These are phyloP conservation scores for Callaeas wilsoni DNA, from an alignment of 2,113 vertebrate species.

Conservation along the genomic window DNA sequence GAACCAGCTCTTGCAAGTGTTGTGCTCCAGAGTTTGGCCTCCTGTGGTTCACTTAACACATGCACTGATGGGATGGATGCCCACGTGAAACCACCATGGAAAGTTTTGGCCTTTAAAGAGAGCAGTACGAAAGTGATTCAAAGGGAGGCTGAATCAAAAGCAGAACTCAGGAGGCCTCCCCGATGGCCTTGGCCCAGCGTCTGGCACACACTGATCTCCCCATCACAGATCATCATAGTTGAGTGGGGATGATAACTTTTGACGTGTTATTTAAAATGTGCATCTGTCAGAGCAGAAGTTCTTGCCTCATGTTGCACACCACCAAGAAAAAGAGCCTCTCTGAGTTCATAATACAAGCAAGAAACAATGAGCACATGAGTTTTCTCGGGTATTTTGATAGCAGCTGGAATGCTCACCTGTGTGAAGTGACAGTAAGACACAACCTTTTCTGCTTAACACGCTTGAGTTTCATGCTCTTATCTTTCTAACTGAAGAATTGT, in stretches of 20 bases:
- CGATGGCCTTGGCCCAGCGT: rapidly evolving
- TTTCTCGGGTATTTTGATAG: not conserved
- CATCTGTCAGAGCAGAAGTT: not conserved
- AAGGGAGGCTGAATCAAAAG: not conserved
- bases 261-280: not conserved
- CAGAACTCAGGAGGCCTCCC: not conserved
- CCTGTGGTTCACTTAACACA: not conserved
- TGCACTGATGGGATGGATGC: not conserved
- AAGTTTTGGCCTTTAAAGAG: not conserved
- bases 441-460: not conserved
- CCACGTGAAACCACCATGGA: not conserved
- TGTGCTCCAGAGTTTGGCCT: not conserved
- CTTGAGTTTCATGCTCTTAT: not conserved
- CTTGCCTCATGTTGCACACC: not conserved
- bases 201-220: not conserved
- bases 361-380: not conserved
- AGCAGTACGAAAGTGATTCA: not conserved
- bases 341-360: not conserved
- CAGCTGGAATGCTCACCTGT: not conserved
- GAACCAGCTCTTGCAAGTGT: not conserved
- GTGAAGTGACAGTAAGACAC: not conserved
- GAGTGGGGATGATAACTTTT: not conserved
- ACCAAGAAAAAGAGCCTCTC: not conserved
- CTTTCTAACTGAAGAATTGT: not conserved
- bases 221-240: not conserved